Evolutionary conservation across 2,797 vertebrate species (phyloP).

Genomic region (Urocyon cinereoargenteus): DNA sequence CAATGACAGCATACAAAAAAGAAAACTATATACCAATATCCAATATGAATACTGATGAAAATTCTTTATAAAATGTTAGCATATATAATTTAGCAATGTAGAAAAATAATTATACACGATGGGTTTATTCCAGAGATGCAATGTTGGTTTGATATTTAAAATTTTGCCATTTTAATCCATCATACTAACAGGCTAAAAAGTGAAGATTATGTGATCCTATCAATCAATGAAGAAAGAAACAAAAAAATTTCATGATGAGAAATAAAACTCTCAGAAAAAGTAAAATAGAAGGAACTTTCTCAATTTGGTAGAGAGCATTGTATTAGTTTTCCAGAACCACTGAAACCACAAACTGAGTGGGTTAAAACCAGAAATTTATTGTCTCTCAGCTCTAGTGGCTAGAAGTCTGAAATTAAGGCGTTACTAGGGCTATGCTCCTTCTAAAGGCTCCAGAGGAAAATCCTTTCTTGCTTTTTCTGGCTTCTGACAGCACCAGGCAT

Average conservation of each 20-base stretch:
- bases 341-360: background rate
- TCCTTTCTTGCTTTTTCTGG: background rate
- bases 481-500: background rate
- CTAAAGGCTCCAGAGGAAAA: background rate
- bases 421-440: background rate
- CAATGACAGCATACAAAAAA: background rate
- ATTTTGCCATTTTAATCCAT: background rate
- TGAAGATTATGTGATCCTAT: background rate
- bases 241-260: background rate
- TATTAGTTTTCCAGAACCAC: background rate
- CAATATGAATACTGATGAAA: background rate
- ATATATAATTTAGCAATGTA: background rate
- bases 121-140: background rate
- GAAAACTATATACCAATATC: background rate
- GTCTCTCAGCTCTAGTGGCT: background rate
- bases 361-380: background rate
- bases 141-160: background rate
- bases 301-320: background rate
- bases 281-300: background rate
- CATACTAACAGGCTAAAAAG: background rate
- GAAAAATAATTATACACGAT: background rate
- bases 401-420: background rate
- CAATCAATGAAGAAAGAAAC: background rate
- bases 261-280: background rate
- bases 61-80: background rate